Percentiles rank a stretch among this genome's conserved stretches.
Conservation (phyloP, 2,797 vertebrate genomes). For the Zalophus californianus region DNA sequence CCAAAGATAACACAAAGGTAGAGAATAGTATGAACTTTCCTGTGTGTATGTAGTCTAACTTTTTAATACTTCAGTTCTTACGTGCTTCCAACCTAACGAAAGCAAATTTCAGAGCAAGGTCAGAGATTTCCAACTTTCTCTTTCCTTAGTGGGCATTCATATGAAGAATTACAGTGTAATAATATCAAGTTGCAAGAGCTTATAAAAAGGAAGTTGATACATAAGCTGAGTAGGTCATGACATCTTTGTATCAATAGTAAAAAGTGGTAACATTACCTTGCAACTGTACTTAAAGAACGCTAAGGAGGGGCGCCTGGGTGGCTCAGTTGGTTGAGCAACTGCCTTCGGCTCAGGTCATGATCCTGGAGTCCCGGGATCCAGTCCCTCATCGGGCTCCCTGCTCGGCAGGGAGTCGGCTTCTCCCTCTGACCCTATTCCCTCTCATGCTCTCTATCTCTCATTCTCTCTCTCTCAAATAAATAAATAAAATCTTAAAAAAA, state of each 20-base stretch:
- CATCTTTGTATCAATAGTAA: neutral
- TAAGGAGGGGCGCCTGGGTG: neutral
- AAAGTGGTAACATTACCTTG: constrained; percentile 11
- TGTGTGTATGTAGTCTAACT: neutral
- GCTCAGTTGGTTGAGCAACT: no score
- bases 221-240: constrained; percentile 11
- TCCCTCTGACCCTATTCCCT: no score
- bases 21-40: constrained; percentile 36
- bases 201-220: constrained; percentile 23
- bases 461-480: no score
- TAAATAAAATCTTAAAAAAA: no score
- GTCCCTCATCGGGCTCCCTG: no score
- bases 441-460: no score
- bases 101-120: constrained; percentile 4
- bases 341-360: no score
- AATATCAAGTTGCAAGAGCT: neutral
- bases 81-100: constrained; percentile 2
- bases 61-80: constrained; percentile 48
- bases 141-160: constrained; percentile 25
- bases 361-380: no score
- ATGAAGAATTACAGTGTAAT: constrained; percentile 6
- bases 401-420: no score
- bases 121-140: constrained; percentile 49
- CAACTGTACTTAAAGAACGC: neutral
- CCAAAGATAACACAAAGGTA: constrained; percentile 36